Percentiles rank a stretch among this genome's conserved stretches.
phyloP scores from a whole-genome alignment of 2,113 vertebrate genomes.

The Mirounga angustirostris region DNA sequence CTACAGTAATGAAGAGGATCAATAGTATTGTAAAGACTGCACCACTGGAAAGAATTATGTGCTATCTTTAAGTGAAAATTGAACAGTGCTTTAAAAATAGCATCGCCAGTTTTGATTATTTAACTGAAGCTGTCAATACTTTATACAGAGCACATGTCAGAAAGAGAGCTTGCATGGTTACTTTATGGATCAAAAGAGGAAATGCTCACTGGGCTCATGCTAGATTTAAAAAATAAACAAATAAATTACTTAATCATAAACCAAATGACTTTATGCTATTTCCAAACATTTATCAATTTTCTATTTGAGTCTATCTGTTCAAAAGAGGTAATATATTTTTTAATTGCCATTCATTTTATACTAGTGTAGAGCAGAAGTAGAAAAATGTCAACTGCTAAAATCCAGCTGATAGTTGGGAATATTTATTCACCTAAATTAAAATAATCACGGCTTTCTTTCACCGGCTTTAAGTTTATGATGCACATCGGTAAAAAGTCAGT shows the following conservation, averaged over 20 bases:
- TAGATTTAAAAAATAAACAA: constrained; percentile 63
- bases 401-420: constrained; percentile 45
- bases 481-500: constrained; percentile 54
- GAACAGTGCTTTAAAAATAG: constrained; percentile 88
- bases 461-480: constrained; percentile 61
- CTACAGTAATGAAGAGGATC: constrained; percentile 88
- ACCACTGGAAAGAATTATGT: constrained; percentile 87
- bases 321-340: constrained; percentile 62
- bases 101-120: constrained; percentile 88
- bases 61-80: constrained; percentile 90
- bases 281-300: constrained; percentile 78
- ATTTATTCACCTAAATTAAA: constrained; percentile 68
- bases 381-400: constrained; percentile 69
- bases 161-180: constrained; percentile 73
- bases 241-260: constrained; percentile 79
- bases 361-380: constrained; percentile 60
- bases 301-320: constrained; percentile 73
- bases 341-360: constrained; percentile 58
- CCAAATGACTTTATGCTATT: constrained; percentile 65
- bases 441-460: constrained; percentile 45
- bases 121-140: constrained; percentile 87
- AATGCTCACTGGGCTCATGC: constrained; percentile 41
- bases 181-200: constrained; percentile 76
- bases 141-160: constrained; percentile 80
- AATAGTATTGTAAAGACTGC: constrained; percentile 86